Conservation (phyloP, 2,113 vertebrate genomes). For the Dunckerocampus dactyliophorus region DNA sequence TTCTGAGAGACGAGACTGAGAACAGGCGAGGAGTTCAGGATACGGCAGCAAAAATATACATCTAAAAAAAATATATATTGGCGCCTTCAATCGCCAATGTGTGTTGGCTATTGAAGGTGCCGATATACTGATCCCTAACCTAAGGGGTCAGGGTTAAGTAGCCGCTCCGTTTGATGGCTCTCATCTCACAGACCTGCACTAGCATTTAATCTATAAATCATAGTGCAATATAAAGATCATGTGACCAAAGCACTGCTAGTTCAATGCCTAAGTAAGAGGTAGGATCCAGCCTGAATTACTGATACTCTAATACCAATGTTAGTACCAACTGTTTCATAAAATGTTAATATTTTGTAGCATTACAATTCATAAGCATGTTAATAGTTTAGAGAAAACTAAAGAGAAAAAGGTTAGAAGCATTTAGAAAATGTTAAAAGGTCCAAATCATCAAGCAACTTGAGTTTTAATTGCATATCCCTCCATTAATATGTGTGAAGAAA, state of each 20-base stretch:
- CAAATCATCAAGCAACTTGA: constrained; percentile 1
- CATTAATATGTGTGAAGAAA: too few species aligned
- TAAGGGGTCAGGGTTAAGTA: constrained; percentile 35
- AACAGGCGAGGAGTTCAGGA: constrained; percentile 36
- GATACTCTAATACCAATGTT: neutral
- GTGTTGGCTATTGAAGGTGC: neutral
- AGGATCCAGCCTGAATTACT: neutral
- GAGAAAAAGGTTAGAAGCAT: too few species aligned
- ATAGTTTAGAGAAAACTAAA: too few species aligned
- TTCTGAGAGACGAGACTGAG: constrained; percentile 48
- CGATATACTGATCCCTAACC: constrained; percentile 2
- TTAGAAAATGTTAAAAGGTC: too few species aligned
- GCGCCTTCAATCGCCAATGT: neutral
- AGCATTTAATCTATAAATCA: constrained; percentile 24
- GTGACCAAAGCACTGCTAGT: constrained; percentile 10
- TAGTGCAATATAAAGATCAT: neutral
- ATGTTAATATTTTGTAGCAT: too few species aligned
- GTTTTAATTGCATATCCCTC: neutral
- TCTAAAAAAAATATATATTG: too few species aligned
- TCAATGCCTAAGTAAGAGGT: constrained; percentile 1
- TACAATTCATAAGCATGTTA: too few species aligned
- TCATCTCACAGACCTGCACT: constrained; percentile 15
- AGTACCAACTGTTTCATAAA: neutral
- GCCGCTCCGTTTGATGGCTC: constrained; percentile 23
- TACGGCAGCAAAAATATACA: constrained; percentile 30